Conservation (phyloP, 2,113 vertebrate species). For the Dendrocopos noguchii region DNA sequence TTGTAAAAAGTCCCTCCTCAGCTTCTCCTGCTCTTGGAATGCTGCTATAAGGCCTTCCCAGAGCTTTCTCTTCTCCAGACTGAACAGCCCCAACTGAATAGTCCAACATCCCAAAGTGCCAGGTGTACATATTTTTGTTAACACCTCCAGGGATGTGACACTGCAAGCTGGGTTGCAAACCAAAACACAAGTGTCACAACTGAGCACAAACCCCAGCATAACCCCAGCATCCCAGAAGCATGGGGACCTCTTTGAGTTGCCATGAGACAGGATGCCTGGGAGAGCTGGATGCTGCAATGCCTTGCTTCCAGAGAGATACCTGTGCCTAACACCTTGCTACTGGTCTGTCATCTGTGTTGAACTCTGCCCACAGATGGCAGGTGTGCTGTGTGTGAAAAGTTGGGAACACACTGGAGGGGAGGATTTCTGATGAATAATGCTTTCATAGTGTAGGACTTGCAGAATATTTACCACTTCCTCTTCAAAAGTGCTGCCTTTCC, state of each 20-base stretch:
- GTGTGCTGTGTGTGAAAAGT: neutral
- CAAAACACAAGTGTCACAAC: neutral
- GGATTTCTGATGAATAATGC: neutral
- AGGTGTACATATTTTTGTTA: too few species aligned
- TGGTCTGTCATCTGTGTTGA: neutral
- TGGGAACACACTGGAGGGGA: rapidly evolving
- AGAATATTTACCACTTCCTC: neutral
- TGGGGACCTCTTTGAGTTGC: neutral
- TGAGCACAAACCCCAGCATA: neutral
- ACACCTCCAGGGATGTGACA: too few species aligned
- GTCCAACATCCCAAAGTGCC: too few species aligned
- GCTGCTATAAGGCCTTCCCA: too few species aligned
- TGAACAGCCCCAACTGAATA: too few species aligned
- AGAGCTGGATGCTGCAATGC: neutral
- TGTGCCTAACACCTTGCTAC: neutral
- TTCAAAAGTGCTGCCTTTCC: neutral
- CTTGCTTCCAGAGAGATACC: neutral
- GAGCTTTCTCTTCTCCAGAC: too few species aligned
- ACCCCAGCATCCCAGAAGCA: neutral
- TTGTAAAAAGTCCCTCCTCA: too few species aligned
- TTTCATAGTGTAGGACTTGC: neutral
- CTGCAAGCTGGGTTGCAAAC: neutral
- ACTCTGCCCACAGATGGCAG: neutral
- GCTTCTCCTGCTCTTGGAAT: too few species aligned
- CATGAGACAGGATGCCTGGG: neutral